Evolutionary conservation across 2,888 invertebrate genomes (phyloP).

Genomic region (Fragum sueziense): DNA sequence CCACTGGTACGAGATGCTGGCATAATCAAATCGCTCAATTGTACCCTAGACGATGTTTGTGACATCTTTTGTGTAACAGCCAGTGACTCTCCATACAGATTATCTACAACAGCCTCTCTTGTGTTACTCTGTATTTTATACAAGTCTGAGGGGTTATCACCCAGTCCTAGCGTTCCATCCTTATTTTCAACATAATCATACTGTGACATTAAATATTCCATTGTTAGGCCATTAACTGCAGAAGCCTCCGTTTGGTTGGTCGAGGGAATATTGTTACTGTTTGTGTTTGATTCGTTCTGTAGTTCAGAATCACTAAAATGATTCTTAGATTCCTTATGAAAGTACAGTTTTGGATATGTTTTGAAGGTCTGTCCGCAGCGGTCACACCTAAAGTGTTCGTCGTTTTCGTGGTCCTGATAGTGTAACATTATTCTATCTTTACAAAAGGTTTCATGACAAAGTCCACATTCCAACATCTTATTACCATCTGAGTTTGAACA

Average conservation of each 20-base stretch:
- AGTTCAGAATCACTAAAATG: constrained; percentile 33
- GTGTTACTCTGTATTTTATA: not conserved
- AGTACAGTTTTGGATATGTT: constrained; percentile 15
- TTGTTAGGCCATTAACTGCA: not conserved
- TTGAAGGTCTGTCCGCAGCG: constrained; percentile 12
- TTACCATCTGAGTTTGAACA: not conserved
- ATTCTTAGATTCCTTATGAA: constrained; percentile 26
- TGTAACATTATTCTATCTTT: constrained; percentile 11
- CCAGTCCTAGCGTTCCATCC: not conserved
- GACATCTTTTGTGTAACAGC: constrained; percentile 44
- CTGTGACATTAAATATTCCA: constrained; percentile 16
- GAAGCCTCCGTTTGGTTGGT: not conserved
- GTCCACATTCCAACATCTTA: constrained; percentile 10
- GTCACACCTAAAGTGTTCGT: constrained; percentile 31
- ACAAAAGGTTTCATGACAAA: constrained; percentile 13
- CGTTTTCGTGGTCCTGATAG: constrained; percentile 32
- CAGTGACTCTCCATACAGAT: constrained; percentile 28
- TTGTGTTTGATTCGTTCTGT: not conserved
- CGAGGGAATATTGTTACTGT: not conserved
- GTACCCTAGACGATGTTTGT: constrained; percentile 29
- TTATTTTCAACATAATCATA: constrained; percentile 33
- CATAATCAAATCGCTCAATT: not conserved
- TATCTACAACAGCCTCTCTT: not conserved
- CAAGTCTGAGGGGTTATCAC: too few species aligned
- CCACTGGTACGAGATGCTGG: too few species aligned